Conservation (phyloP, 2,797 vertebrate species). For the Aulostomus chinensis region DNA sequence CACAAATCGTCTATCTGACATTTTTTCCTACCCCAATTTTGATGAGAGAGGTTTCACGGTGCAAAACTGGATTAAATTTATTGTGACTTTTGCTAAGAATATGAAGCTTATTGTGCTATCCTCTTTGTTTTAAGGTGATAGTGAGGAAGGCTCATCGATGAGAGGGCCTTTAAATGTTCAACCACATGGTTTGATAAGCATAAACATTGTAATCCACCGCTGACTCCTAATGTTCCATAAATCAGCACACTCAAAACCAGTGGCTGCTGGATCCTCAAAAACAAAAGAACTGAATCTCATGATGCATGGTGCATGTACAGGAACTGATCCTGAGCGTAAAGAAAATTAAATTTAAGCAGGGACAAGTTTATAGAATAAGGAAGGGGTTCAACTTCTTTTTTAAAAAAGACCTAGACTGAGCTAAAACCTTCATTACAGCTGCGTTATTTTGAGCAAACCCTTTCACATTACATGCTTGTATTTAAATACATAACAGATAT, state of each 20-base stretch:
- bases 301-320: too few species aligned
- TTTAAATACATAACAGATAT: too few species aligned
- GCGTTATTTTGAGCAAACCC: too few species aligned
- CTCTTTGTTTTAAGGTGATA: background rate
- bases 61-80: background rate
- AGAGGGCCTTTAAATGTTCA: background rate
- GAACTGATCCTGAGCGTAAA: too few species aligned
- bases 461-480: too few species aligned
- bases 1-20: conserved; percentile 37
- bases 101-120: background rate
- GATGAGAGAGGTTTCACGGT: background rate
- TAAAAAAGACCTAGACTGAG: background rate
- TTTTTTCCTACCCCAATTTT: conserved; percentile 10
- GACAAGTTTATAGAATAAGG: too few species aligned
- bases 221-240: background rate
- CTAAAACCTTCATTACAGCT: background rate
- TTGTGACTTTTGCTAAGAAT: too few species aligned
- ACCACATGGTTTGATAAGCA: background rate
- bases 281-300: too few species aligned
- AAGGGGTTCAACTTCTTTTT: too few species aligned
- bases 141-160: background rate
- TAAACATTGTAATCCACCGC: background rate
- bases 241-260: background rate
- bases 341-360: too few species aligned
- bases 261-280: background rate